Base-by-base conservation (phyloP, 2,888 invertebrate genomes). In the Cheilosia variabilis region DNA sequence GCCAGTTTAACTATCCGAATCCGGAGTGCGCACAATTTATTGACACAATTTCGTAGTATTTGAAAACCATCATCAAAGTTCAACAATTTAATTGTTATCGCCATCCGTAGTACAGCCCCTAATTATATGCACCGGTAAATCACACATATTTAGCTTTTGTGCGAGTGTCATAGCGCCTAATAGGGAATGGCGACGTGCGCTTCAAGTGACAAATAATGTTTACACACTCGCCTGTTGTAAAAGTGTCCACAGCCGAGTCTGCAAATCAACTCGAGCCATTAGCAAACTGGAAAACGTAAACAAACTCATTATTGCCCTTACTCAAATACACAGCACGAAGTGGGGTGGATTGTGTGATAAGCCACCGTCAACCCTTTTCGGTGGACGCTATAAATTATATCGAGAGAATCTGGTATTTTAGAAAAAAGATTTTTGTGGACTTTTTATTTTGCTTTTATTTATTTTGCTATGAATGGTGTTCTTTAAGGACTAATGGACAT, bases 251-350 rank as follows among this genome's bases (percentile, higher is more conserved):
- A 58, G 63, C 34, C 27, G 24, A 13, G 83, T 55, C 58, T 71
- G 71, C 15, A 72, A 69, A 69, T 69, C 47, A 79, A 69, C 57
- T 62, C 34, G 45, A 52, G 55, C 63, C 50, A 34, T 50, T 37
- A n/a, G 62, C 60, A 68, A 68, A 62, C 55, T 22, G 62, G 58
- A 66, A 76, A 60, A 34, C 27, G 71, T 86, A 86, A 77, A 58
- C 81, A 86, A 80, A 81, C 76, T 77, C 81, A 86, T 86, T 86
- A 81, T 72, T 66, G 50, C 53, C 31, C 34, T 24, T 68, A 52
- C 68, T 78, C 78, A 78, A 78, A 60, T 66, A 66, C 55, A 55
- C 37, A 62, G 66, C 62, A 53, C 41, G 72, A 47, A 27, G 52
- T 41, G 27, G 15, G 53, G 17, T 37, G 31, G 27, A 65, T 58